Evolutionary conservation across 2,797 vertebrate genomes (phyloP).

Genomic region (Cyclopterus lumpus): DNA sequence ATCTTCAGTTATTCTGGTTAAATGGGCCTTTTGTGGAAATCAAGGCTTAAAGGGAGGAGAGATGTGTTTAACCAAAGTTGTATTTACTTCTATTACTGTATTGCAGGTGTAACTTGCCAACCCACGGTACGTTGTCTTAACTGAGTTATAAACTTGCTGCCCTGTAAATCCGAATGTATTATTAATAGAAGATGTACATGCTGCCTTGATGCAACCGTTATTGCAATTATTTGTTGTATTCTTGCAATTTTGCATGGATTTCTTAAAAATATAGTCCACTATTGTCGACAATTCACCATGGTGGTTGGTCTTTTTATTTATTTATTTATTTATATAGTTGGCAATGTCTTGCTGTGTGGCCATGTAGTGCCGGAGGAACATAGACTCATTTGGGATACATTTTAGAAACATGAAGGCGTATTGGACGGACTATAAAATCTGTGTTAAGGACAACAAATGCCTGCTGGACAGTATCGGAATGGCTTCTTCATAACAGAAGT

Average conservation of each 20-base stretch:
- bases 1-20: neutral
- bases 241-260: conserved; percentile 16
- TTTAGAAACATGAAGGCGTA: neutral
- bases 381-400: neutral
- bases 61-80: neutral
- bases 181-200: neutral
- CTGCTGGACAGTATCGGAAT: neutral
- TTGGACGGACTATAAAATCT: neutral
- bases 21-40: neutral
- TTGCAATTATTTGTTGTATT: conserved; percentile 16
- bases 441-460: neutral
- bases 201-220: neutral
- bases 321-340: neutral
- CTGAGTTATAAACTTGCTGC: neutral
- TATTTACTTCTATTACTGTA: neutral
- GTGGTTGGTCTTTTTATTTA: conserved; percentile 20
- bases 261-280: conserved; percentile 19
- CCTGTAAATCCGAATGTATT: neutral
- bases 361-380: neutral
- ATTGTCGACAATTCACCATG: neutral
- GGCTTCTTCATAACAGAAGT: neutral
- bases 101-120: conserved; percentile 7
- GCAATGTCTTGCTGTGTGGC: neutral
- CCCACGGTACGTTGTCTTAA: neutral
- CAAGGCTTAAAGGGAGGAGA: neutral